Base-by-base conservation (phyloP, 1,140 invertebrate species). In the Coenobita brevimanus region DNA sequence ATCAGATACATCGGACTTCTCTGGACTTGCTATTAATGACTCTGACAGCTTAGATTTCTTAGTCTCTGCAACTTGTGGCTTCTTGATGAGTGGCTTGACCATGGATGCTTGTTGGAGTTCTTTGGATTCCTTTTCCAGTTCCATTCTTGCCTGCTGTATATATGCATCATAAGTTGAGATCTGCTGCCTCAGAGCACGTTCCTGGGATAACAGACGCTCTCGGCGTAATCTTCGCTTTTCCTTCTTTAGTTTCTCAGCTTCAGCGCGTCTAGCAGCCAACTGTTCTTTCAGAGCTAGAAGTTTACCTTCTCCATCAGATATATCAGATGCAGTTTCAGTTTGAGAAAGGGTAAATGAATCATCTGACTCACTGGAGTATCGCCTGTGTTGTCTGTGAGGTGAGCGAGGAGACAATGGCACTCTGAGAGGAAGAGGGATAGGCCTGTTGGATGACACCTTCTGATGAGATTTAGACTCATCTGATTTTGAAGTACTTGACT, bases 301-400 rank as follows among this genome's bases (percentile, higher is more conserved):
- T 43, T 93, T 91, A 24, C 93, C 93, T 90, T 94, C 94, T 60
- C 93, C 92, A 91, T 94, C 94, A 91, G 93, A 94, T 38, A 92
- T 91, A 91, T 94, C 94, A 36, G 94, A 94, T 71, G 92, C 91
- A 41, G 94, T 94, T 91, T 94, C 94, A 90, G 91, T 91, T 88
- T 93, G 93, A 82, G 94, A 94, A 60, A 94, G 91, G 3, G 93
- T 93, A 64, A 94, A 91, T 0, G 94, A 94, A 85, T 94, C 94
- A 90, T 94, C 94, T 41, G 94, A 94, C 78, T 94, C 94, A 91
- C 93, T 94, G 24, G 94, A 94, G 78, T 93, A 92, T 60, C 92
- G 89, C 73, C 92, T 91, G 54, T 90, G 89, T 38, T 91, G 90
- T 27, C 91, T 84, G 54, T 91, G 87, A 36, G 88, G 86, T 8